A percentile compares a stretch with the other conserved stretches of the same genome.
These are phyloP conservation scores for Redunca redunca DNA, from an alignment of 2,113 vertebrate species.

Conservation along the genomic window DNA sequence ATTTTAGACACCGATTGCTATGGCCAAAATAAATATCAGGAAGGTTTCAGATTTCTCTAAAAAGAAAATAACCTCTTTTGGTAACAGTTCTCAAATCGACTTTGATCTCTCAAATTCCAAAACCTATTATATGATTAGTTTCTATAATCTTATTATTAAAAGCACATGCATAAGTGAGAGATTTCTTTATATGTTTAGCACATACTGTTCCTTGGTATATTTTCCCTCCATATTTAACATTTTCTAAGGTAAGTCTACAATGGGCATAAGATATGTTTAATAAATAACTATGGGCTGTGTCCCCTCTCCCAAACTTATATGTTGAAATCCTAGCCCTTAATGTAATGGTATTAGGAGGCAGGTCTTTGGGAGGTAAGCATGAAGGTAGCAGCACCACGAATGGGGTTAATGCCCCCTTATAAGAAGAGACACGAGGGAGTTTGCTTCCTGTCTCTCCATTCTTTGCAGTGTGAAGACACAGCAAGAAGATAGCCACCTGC, in stretches of 20 bases:
- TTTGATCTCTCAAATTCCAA: conserved; percentile 39
- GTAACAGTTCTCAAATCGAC: conserved; percentile 6
- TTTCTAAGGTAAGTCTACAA: background rate
- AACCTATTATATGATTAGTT: background rate
- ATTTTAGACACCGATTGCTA: background rate
- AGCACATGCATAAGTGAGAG: background rate
- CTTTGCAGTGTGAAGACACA: background rate
- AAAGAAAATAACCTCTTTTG: background rate
- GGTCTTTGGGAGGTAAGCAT: background rate
- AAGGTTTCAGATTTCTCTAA: conserved; percentile 47
- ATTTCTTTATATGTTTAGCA: background rate
- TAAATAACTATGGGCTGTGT: background rate
- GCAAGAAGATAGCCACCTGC: background rate
- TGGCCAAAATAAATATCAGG: conserved; percentile 54
- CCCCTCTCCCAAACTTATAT: background rate
- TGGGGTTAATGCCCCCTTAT: background rate
- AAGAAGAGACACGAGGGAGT: background rate
- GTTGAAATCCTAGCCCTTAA: background rate
- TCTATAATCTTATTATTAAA: background rate
- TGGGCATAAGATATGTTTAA: background rate
- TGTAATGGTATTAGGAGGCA: background rate
- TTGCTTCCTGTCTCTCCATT: background rate
- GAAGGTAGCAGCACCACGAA: accelerated
- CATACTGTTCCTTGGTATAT: background rate
- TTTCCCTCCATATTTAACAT: background rate